Percentiles rank a stretch among this genome's conserved stretches.
phyloP scores from a whole-genome alignment of 2,113 vertebrate species.

The Gnathonemus longibarbis region DNA sequence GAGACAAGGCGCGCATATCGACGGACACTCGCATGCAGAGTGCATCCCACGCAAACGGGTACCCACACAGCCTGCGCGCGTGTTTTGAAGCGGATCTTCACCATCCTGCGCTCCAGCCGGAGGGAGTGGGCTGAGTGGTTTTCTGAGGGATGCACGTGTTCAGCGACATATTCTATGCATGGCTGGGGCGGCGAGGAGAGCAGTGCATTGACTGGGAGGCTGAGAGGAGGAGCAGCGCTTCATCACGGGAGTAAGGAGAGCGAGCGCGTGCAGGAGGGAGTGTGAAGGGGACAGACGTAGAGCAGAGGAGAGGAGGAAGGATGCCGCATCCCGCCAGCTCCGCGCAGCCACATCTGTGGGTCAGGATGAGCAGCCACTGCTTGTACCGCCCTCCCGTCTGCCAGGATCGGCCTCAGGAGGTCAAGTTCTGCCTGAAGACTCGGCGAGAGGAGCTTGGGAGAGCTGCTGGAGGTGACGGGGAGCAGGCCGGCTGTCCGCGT shows the following conservation, averaged over 20 bases:
- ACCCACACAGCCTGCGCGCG: not conserved
- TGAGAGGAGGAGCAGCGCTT: slow-evolving; percentile 21
- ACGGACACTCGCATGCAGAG: not conserved
- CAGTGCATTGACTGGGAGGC: slow-evolving; percentile 17
- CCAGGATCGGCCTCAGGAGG: slow-evolving; percentile 58
- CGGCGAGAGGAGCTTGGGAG: slow-evolving; percentile 44
- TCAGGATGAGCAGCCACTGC: slow-evolving; percentile 66
- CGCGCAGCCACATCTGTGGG: slow-evolving; percentile 10
- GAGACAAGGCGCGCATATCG: not conserved
- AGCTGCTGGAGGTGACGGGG: slow-evolving; percentile 32
- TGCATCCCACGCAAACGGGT: not conserved
- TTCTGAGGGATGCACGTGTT: not conserved
- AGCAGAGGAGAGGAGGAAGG: slow-evolving; percentile 40
- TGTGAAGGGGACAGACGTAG: slow-evolving; percentile 29
- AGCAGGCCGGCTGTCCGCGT: slow-evolving; percentile 31
- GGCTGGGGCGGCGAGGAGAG: slow-evolving; percentile 25
- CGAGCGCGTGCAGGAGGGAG: slow-evolving; percentile 12
- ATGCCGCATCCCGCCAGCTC: slow-evolving; percentile 34
- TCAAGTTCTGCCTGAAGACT: slow-evolving; percentile 62
- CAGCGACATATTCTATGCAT: slow-evolving; percentile 30
- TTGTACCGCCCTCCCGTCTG: slow-evolving; percentile 55
- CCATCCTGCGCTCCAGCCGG: not conserved
- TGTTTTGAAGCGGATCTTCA: too few relatives aligned
- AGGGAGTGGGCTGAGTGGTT: not conserved
- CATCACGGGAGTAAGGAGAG: slow-evolving; percentile 24